phyloP scores from a whole-genome alignment of 1,140 invertebrate species.

The Steinernema feltiae region DNA sequence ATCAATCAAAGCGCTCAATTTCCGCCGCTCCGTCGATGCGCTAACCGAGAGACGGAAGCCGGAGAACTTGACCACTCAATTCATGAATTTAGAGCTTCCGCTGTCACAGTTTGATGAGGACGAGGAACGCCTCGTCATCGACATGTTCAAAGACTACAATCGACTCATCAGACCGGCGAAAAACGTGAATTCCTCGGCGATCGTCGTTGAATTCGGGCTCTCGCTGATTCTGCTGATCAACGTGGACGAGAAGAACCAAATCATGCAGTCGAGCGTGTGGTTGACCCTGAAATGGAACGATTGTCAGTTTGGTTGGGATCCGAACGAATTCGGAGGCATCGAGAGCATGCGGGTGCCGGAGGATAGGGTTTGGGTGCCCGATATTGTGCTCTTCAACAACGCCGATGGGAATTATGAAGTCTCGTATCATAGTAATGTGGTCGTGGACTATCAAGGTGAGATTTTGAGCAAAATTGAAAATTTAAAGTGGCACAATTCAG shows the following conservation, averaged over 20 bases:
- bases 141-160: slow-evolving; percentile 92
- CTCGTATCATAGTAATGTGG: slow-evolving; percentile 89
- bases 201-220: slow-evolving; percentile 89
- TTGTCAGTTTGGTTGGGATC: slow-evolving; percentile 74
- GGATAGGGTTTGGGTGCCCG: slow-evolving; percentile 98
- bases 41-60: no score
- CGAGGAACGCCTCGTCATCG: slow-evolving; percentile 85
- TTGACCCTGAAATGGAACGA: slow-evolving; percentile 76
- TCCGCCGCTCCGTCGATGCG: neutral
- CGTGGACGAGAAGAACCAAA: slow-evolving; percentile 64
- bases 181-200: slow-evolving; percentile 75
- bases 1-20: neutral
- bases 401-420: slow-evolving; percentile 95
- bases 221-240: slow-evolving; percentile 98
- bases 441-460: slow-evolving; percentile 76
- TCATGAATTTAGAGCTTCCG: neutral
- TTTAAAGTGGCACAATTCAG: no score
- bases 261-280: slow-evolving; percentile 56
- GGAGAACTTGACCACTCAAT: no score
- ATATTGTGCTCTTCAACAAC: slow-evolving; percentile 98
- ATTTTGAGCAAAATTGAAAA: neutral
- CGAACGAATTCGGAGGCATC: slow-evolving; percentile 33
- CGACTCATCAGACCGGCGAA: slow-evolving; percentile 93
- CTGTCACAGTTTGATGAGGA: slow-evolving; percentile 23
- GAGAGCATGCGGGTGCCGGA: slow-evolving; percentile 68